Conservation (phyloP, 2,113 vertebrate species). For the Paramormyrops kingsleyae region DNA sequence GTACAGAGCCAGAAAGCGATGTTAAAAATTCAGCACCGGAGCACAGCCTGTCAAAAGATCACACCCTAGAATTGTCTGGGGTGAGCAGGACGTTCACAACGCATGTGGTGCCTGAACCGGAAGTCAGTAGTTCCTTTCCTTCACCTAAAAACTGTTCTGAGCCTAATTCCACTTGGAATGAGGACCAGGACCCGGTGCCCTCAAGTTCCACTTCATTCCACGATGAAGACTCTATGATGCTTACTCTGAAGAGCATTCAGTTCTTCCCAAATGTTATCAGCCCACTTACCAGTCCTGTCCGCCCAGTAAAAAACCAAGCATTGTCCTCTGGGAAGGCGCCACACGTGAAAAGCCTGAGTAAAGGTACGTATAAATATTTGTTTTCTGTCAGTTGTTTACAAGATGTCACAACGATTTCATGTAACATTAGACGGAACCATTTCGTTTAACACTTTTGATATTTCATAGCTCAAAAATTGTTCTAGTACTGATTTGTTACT, state of each 20-base stretch:
- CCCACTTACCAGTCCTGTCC: slow-evolving; percentile 85
- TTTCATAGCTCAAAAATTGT: background rate
- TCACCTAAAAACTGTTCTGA: slow-evolving; percentile 46
- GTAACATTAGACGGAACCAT: background rate
- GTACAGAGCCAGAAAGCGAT: slow-evolving; percentile 12
- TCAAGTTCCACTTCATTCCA: slow-evolving; percentile 45
- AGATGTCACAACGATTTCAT: background rate
- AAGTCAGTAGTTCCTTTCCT: background rate
- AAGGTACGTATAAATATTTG: slow-evolving; percentile 62
- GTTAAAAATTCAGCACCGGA: background rate
- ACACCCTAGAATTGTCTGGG: slow-evolving; percentile 33
- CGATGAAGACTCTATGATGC: slow-evolving; percentile 90
- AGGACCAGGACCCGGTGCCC: slow-evolving; percentile 23
- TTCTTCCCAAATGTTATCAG: slow-evolving; percentile 83
- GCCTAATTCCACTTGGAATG: slow-evolving; percentile 35
- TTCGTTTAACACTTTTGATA: background rate
- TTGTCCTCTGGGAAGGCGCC: slow-evolving; percentile 60
- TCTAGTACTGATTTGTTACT: background rate
- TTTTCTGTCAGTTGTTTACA: background rate
- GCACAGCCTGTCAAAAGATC: slow-evolving; percentile 20
- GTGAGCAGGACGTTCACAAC: slow-evolving; percentile 45
- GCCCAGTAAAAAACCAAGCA: slow-evolving; percentile 58
- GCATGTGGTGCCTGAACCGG: slow-evolving; percentile 7
- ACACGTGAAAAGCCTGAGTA: slow-evolving; percentile 67
- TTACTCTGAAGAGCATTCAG: slow-evolving; percentile 74